Evolutionary conservation across 2,888 invertebrate genomes (phyloP), one percentile per base, ranked within the genome.

Genomic region (Polyommatus iphigenia): DNA sequence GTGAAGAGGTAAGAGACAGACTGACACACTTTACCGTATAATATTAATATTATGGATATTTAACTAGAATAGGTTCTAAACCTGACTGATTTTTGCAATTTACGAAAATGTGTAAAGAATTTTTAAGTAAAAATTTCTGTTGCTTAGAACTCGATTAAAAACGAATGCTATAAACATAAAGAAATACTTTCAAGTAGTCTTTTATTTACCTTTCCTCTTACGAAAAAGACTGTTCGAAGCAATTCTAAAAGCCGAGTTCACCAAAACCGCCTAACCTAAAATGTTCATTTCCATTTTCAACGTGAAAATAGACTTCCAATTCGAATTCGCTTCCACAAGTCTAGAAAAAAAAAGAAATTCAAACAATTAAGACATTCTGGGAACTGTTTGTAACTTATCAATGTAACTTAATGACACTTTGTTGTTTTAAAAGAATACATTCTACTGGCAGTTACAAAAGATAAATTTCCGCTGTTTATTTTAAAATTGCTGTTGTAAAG

Each of bases 311-410:
- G 15, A 67, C 24, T 24, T 10, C 62, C 3, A 59, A 67, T 67
- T 67, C 15, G 67, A 67, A 32, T 67, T 67, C 15, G 32, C 5
- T 5, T 13, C 18, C 7, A 67, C 67, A 67, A 67, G 1, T 15
- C 6, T 29, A 67, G 29, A 13, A 20, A 32, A 32, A 67, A 32
- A 32, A 32, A 62, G 3, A 62, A 62, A 29, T 24, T 62, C 24
- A 62, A 62, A 24, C 13, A 13, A 24, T 62, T 4, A 67, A 62
- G 24, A 62, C 20, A 62, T 24, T 24, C 29, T 67, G 15, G 15
- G 13, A 67, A 67, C 13, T 67, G 67, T 67, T 67, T 67, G 15
- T 29, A 29, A 29, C 67, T 67, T 67, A 67, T 32, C 29, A 67
- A 67, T 32, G 29, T 32, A 18, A 67, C 24, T 6, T 13, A 15